Evolutionary conservation across 2,113 vertebrate species (phyloP).

Genomic region (Chunga burmeisteri): DNA sequence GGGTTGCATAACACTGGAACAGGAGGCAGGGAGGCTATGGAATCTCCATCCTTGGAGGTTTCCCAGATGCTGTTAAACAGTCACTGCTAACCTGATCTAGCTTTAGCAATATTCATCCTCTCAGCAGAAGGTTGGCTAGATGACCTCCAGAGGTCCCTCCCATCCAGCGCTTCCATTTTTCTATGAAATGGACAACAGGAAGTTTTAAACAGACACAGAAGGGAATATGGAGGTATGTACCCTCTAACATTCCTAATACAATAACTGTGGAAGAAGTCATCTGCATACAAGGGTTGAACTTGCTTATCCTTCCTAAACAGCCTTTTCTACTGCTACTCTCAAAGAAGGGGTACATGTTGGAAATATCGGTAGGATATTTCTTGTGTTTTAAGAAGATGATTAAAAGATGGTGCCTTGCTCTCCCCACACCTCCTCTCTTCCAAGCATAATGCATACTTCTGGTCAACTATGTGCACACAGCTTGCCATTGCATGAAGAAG

Average conservation of each 20-base stretch:
- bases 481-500: not conserved
- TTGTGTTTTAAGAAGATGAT: not conserved
- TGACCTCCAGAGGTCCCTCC: not conserved
- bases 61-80: not conserved
- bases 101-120: not conserved
- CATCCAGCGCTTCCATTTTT: not conserved
- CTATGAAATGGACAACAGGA: not conserved
- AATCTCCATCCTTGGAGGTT: not conserved
- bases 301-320: not conserved
- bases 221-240: not conserved
- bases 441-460: not conserved
- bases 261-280: not conserved
- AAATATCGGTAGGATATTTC: not conserved
- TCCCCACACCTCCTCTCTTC: not conserved
- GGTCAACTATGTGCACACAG: not conserved
- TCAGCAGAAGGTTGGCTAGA: not conserved
- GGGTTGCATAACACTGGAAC: not conserved
- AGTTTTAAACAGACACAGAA: not conserved
- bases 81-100: not conserved
- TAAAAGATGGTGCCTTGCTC: not conserved
- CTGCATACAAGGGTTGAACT: not conserved
- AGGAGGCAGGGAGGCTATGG: not conserved
- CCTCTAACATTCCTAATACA: not conserved
- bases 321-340: not conserved
- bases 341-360: not conserved